Evolutionary conservation across 2,888 invertebrate species (phyloP).

Genomic region (Metopia argyrocephala): DNA sequence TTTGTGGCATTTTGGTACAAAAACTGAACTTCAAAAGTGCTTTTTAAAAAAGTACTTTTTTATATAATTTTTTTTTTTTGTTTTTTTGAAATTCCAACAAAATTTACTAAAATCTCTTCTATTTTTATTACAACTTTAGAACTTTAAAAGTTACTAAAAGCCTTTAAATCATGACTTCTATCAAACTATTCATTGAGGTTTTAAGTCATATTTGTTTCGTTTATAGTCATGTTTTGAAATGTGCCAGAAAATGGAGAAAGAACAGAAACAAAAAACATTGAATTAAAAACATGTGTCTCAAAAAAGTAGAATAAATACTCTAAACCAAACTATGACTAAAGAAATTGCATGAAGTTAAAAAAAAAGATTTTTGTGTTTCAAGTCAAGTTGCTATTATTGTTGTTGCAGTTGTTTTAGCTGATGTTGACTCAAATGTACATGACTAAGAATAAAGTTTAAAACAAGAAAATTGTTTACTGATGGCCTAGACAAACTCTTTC

Average conservation of each 20-base stretch:
- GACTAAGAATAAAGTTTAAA: slow-evolving; percentile 32
- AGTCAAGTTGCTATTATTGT: background rate
- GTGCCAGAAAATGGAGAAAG: background rate
- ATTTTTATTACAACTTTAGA: background rate
- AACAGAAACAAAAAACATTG: slow-evolving; percentile 20
- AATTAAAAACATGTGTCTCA: slow-evolving; percentile 46
- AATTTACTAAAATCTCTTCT: background rate
- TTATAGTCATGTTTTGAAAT: background rate
- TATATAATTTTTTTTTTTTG: background rate
- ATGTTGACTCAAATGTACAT: slow-evolving; percentile 24
- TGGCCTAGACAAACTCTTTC: slow-evolving; percentile 58
- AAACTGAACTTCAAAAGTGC: too few relatives aligned
- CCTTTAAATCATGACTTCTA: slow-evolving; percentile 34
- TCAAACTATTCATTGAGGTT: slow-evolving; percentile 37
- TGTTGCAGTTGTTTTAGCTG: background rate
- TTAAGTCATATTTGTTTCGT: slow-evolving; percentile 19
- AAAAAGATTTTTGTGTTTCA: slow-evolving; percentile 14
- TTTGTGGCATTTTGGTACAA: too few relatives aligned
- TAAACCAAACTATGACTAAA: slow-evolving; percentile 39
- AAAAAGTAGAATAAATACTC: too few relatives aligned
- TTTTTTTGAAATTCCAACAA: background rate
- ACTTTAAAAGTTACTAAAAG: background rate
- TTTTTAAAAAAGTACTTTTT: background rate
- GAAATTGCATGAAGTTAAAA: slow-evolving; percentile 54
- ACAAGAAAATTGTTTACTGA: slow-evolving; percentile 63